Base-by-base conservation (phyloP, 2,113 vertebrate genomes). In the Phrynocephalus versicolor region DNA sequence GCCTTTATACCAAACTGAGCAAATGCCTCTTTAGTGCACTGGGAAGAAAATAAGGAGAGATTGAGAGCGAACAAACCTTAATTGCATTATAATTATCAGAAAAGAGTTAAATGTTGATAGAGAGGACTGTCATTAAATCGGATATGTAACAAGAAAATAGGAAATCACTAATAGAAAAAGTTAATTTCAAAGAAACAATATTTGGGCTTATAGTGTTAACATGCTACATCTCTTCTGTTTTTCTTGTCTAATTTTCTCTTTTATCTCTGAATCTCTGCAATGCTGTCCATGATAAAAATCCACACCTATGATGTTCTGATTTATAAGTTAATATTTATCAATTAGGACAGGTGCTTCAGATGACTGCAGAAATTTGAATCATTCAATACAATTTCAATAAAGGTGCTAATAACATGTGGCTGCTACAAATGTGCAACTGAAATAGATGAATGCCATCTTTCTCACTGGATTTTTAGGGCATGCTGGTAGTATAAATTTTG, bases 391-490 rank as follows among this genome's bases (percentile, higher is more conserved):
- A 45, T 1, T 76, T 85, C 73, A 1, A 0, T 51, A 86, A 86
- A 67, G 74, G 10, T n/a, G 79, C 51, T 75, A 85, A 1, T 0
- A 75, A 60, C 8, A 30, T 19, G 30, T 1, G 27, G 74, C 2
- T 0, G 14, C 79, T 87, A 70, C n/a, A n/a, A n/a, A n/a, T 27
- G 0, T 71, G 0, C 83, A 12, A 18, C 45, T 87, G 0, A 0
- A 60, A 72, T 23, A 83, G 73, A 83, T 72, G 16, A 25, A n/a
- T 62, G n/a, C 57, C 0, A n/a, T n/a, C n/a, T n/a, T 71, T 15
- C 18, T 74, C 85, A 30, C 69, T 93, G 67, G 8, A 76, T 86
- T 90, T 3, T 81, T 0, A 0, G 39, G 57, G 60, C 2, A 78
- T 27, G 18, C 1, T 79, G 3, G 9, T 33, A 87, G 81, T 89